Evolutionary conservation across 2,113 vertebrate species (phyloP), one percentile per base, ranked within the genome.

Genomic region (Xiphias gladius): DNA sequence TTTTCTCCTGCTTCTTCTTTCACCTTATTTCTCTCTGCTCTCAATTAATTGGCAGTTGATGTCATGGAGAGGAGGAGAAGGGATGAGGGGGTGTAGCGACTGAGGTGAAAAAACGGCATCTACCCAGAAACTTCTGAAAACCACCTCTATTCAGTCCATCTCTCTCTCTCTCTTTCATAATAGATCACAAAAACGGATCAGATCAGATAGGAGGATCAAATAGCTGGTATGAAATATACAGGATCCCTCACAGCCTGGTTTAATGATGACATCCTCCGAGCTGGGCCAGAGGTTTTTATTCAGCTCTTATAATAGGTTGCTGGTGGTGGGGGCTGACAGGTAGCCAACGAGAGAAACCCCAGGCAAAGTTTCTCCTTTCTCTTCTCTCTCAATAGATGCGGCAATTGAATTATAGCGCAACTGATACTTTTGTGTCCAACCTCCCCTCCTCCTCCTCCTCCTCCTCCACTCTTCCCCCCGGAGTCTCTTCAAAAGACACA

Each of bases 181-280:
- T 95, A 94, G 90, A 95, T 94, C 94, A 95, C 87, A 94, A 89
- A 92, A 84, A 89, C 55, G 48, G 70, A 87, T 87, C 80, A 80
- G 85, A 90, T 94, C 84, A 87, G 88, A 92, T 69, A 37, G 67
- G 57, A 76, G 85, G 91, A 92, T 94, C 91, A 92, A 86, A 91
- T 84, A 46, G 77, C 88, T 72, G 75, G 65, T 84, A 86, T 81
- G 75, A 92, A 81, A 77, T 76, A 71, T 32, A 71, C 39, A 54
- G 75, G 79, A 87, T 92, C 79, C 70, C 79, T 89, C 77, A 64
- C 72, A 69, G 82, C 73, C 65, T 61, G 0, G 61, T 70, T 92
- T 94, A 94, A 95, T 94, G 90, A 94, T 92, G 93, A 89, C 84
- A 91, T 86, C 88, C 81, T 76, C 81, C 61, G 73, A 88, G 85